These are phyloP conservation scores for Melanaphis sacchari DNA, from an alignment of 1,140 invertebrate genomes.

Conservation along the genomic window DNA sequence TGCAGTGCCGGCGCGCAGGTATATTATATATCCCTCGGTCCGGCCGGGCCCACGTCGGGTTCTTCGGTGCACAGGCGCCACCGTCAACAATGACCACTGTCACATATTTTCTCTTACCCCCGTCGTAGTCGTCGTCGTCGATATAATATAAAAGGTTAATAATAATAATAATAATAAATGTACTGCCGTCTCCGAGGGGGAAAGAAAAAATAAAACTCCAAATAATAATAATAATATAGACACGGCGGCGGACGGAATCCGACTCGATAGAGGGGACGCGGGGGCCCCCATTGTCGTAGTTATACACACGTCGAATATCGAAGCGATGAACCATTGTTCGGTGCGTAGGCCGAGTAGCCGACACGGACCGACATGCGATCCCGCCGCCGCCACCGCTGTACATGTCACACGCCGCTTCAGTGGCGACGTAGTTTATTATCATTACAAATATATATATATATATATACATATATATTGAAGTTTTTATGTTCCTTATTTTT, in stretches of 20 bases:
- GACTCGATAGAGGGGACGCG: not conserved
- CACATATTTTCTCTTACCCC: conserved; percentile 52
- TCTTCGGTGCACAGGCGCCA: conserved; percentile 34
- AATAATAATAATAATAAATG: conserved; percentile 40
- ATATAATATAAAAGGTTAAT: conserved; percentile 50
- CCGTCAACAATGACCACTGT: conserved; percentile 57
- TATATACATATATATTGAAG: not conserved
- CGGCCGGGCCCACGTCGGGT: not conserved
- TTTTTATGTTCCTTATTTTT: not conserved
- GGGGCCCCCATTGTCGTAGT: conserved; percentile 19
- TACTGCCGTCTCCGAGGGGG: not conserved
- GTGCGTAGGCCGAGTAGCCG: conserved; percentile 54
- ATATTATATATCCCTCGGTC: conserved; percentile 14
- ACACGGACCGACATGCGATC: conserved; percentile 45
- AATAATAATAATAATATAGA: conserved; percentile 12
- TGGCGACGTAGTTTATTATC: not conserved
- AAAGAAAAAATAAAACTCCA: not conserved
- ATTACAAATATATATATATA: not conserved
- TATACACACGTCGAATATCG: conserved; percentile 8
- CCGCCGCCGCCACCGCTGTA: conserved; percentile 19
- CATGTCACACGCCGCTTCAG: not conserved
- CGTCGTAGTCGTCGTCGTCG: not conserved
- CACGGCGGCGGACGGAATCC: conserved; percentile 24
- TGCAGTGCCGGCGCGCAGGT: not conserved
- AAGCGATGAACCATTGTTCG: conserved; percentile 28